Evolutionary conservation across 2,797 vertebrate genomes (phyloP), one percentile per base, ranked within the genome.

Genomic region (Syndactyla subalaris): DNA sequence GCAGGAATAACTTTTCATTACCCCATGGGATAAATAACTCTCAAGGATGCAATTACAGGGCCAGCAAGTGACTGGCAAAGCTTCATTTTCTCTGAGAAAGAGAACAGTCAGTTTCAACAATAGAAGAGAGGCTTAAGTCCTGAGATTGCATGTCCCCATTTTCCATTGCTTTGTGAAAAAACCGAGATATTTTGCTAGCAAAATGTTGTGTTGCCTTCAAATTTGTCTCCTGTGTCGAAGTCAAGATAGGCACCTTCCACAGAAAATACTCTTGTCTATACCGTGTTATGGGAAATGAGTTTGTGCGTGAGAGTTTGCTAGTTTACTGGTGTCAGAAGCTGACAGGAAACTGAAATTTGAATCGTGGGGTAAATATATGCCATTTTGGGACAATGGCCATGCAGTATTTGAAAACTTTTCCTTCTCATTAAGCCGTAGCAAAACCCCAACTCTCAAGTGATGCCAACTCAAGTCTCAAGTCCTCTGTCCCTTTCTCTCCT

Each of bases 131-230:
- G 13, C 22, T 63, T 5, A 54, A 62, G 7, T 62, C 39, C 26
- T 6, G 4, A 18, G 45, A 20, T 19, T 43, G 4, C 21, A 27
- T 3, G 9, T 22, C 45, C 12, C 38, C 0, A 0, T 30, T 66
- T 66, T 26, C 39, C 45, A 51, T 19, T 39, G 49, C 39, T 76
- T 48, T 41, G 21, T 49, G 66, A n/a, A 32, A 66, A 71, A 39
- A 61, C 15, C 0, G 11, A 38, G 32, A 7, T 70, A 46, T 51
- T 89, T 80, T 21, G 38, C 30, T 32, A 34, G 22, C 10, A 70
- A 85, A 86, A 65, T 39, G 12, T 20, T 63, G 3, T 2, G 1
- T 55, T 2, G 1, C 12, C 38, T 65, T 70, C 15, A 63, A 38
- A 80, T 58, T 77, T 61, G 15, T 41, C 19, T 83, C 34, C 16